Conservation (phyloP, 2,113 vertebrate species). For the Gymnorhina tibicen region DNA sequence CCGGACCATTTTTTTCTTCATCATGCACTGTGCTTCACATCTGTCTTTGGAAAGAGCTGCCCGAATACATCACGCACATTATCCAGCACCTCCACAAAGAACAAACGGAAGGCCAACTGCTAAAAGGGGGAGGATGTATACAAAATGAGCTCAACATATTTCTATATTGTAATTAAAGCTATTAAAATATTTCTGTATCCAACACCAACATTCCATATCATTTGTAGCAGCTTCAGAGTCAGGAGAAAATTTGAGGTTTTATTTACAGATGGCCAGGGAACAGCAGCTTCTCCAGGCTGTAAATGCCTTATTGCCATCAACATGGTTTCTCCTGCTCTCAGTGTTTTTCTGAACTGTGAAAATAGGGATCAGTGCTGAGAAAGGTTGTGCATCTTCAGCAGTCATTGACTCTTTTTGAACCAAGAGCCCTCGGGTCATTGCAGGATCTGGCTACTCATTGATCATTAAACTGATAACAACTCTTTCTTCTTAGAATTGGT, state of each 20-base stretch:
- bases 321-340: neutral
- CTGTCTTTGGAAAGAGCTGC: neutral
- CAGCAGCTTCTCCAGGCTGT: neutral
- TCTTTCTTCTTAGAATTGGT: neutral
- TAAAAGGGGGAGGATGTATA: neutral
- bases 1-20: neutral
- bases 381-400: neutral
- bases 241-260: neutral
- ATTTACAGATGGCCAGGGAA: neutral
- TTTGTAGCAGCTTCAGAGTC: neutral
- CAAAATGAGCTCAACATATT: neutral
- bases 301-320: neutral
- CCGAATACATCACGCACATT: neutral
- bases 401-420: neutral
- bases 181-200: neutral
- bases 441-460: neutral
- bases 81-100: neutral
- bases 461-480: neutral
- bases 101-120: neutral
- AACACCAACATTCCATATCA: neutral
- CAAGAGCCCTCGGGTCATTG: neutral
- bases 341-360: neutral
- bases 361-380: neutral
- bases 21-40: neutral
- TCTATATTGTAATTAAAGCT: neutral